These are phyloP conservation scores for Hormaphis cornu DNA, from an alignment of 1,140 invertebrate species.

Conservation along the genomic window DNA sequence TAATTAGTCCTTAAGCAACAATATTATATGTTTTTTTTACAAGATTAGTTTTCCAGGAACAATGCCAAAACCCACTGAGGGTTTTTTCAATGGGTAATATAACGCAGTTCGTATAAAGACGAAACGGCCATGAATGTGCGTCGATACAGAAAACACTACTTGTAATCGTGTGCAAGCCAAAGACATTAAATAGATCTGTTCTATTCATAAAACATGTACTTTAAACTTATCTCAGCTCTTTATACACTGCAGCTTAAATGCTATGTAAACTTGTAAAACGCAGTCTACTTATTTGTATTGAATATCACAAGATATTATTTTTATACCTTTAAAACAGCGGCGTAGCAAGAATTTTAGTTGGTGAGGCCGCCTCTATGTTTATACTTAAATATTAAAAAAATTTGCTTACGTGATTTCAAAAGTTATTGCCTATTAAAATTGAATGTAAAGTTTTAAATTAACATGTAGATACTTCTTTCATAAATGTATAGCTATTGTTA, in stretches of 20 bases:
- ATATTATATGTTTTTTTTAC: no score
- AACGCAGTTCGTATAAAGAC: background rate
- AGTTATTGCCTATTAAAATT: no score
- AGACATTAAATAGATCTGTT: background rate
- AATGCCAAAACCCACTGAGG: constrained; percentile 2
- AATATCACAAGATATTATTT: no score
- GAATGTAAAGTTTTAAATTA: no score
- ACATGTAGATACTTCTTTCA: no score
- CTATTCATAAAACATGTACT: background rate
- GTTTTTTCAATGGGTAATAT: background rate
- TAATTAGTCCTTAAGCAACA: constrained; percentile 3
- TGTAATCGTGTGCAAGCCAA: background rate
- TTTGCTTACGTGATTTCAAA: no score
- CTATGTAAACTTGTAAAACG: background rate
- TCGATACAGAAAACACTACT: constrained; percentile 4
- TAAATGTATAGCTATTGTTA: no score
- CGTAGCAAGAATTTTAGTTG: no score
- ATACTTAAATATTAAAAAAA: no score
- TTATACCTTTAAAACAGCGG: no score
- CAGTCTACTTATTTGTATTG: no score
- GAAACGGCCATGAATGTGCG: constrained; percentile 9
- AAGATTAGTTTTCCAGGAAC: background rate
- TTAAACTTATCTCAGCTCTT: background rate
- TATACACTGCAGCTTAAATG: background rate
- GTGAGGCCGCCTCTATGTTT: no score